Percentiles rank a stretch among this genome's conserved stretches.
Conservation (phyloP, 1,140 invertebrate species). For the Acromyrmex echinatior region DNA sequence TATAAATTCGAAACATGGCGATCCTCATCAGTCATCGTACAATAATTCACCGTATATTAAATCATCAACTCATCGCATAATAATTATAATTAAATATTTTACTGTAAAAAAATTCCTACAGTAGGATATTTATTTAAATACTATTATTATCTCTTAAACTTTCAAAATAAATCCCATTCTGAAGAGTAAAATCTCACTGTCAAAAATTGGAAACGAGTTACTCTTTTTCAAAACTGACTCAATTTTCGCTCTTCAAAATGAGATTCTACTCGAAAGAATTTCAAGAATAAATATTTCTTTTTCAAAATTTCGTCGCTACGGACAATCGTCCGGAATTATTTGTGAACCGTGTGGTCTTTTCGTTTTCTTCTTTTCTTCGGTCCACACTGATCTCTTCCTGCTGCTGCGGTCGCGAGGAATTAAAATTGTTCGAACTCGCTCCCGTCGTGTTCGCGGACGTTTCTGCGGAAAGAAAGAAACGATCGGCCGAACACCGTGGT, state of each 20-base stretch:
- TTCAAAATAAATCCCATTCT: too few species aligned
- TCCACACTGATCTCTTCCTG: constrained; percentile 50
- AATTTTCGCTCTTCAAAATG: too few species aligned
- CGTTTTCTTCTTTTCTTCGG: background rate
- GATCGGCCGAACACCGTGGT: constrained; percentile 3
- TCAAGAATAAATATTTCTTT: background rate
- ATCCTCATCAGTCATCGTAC: background rate
- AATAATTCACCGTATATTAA: background rate
- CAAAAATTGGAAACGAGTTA: too few species aligned
- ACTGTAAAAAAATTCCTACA: background rate
- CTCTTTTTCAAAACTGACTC: too few species aligned
- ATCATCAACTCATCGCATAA: background rate
- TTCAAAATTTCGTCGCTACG: constrained; percentile 40
- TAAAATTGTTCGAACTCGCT: constrained; percentile 80
- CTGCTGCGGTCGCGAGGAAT: constrained; percentile 77
- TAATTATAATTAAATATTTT: background rate
- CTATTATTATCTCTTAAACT: background rate
- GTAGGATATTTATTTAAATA: background rate
- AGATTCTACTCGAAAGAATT: background rate
- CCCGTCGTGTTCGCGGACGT: constrained; percentile 49
- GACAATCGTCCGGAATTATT: constrained; percentile 79
- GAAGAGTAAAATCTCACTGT: too few species aligned
- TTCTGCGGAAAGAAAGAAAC: constrained; percentile 68
- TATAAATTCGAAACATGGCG: background rate
- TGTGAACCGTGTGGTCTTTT: constrained; percentile 58